A percentile compares a stretch with the other conserved stretches of the same genome.
Conservation (phyloP, 2,888 invertebrate genomes). For the Penaeus monodon region DNA sequence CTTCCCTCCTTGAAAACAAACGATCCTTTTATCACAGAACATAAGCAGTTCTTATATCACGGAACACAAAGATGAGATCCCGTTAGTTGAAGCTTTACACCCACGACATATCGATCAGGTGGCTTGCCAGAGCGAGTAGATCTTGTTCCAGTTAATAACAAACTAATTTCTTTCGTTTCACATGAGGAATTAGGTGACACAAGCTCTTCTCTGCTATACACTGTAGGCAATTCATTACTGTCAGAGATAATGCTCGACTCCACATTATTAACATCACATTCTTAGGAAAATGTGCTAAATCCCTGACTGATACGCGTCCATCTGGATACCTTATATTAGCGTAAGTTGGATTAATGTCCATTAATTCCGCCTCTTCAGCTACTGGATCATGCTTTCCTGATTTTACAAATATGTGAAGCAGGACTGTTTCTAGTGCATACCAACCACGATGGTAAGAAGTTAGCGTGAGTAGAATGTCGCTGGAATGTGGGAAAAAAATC, state of each 20-base stretch:
- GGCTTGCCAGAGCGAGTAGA: not conserved
- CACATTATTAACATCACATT: not conserved
- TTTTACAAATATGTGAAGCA: constrained; percentile 11
- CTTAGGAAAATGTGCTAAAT: constrained; percentile 11
- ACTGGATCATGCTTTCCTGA: constrained; percentile 13
- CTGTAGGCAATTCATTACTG: not conserved
- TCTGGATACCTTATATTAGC: constrained; percentile 17
- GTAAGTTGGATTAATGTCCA: constrained; percentile 3
- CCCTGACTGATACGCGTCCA: constrained; percentile 2
- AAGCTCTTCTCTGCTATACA: not conserved
- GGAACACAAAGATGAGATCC: not conserved
- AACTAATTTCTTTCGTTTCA: no score
- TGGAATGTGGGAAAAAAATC: constrained; percentile 11
- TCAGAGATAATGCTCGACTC: not conserved
- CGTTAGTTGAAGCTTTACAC: not conserved
- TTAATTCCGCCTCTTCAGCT: not conserved
- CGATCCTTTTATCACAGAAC: not conserved
- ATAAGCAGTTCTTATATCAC: not conserved
- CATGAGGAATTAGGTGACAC: not conserved
- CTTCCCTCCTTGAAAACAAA: not conserved
- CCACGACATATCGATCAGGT: not conserved
- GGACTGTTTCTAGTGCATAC: constrained; percentile 13
- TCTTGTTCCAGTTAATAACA: not conserved
- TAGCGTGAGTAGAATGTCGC: not conserved
- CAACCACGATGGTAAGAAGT: not conserved